Percentiles rank a stretch among this genome's conserved stretches.
Conservation (phyloP, 2,888 invertebrate genomes). For the Coremacera marginata region DNA sequence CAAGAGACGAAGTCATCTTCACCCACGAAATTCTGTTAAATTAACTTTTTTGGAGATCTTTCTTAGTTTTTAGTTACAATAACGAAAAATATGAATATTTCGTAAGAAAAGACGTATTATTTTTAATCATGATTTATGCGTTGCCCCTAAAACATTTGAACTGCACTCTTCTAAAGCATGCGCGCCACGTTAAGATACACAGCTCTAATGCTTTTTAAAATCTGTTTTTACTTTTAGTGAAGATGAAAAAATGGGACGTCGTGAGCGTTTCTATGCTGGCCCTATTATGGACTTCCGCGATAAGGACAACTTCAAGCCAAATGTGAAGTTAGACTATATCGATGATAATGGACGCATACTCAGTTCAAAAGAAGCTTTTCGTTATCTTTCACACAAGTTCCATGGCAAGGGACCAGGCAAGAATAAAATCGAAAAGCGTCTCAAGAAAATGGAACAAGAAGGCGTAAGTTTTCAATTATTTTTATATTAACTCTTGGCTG, state of each 20-base stretch:
- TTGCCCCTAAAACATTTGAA: too few relatives aligned
- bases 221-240: conserved; percentile 71
- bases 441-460: conserved; percentile 94
- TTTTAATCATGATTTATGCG: too few relatives aligned
- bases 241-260: conserved; percentile 83
- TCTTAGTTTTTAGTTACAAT: too few relatives aligned
- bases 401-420: conserved; percentile 99
- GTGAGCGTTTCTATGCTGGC: conserved; percentile 81
- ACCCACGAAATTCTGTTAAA: too few relatives aligned
- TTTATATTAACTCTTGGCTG: too few relatives aligned
- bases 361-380: conserved; percentile 96
- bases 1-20: too few relatives aligned
- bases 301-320: conserved; percentile 90
- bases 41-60: too few relatives aligned
- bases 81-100: too few relatives aligned
- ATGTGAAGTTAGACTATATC: conserved; percentile 95
- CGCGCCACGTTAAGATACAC: too few relatives aligned
- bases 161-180: too few relatives aligned
- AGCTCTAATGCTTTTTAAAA: too few relatives aligned
- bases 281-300: conserved; percentile 94
- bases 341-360: conserved; percentile 95
- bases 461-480: conserved; percentile 73
- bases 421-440: conserved; percentile 96
- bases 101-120: too few relatives aligned
- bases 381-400: conserved; percentile 96